A percentile compares a stretch with the other conserved stretches of the same genome.
Conservation (phyloP, 2,113 vertebrate genomes). For the Felis chaus region DNA sequence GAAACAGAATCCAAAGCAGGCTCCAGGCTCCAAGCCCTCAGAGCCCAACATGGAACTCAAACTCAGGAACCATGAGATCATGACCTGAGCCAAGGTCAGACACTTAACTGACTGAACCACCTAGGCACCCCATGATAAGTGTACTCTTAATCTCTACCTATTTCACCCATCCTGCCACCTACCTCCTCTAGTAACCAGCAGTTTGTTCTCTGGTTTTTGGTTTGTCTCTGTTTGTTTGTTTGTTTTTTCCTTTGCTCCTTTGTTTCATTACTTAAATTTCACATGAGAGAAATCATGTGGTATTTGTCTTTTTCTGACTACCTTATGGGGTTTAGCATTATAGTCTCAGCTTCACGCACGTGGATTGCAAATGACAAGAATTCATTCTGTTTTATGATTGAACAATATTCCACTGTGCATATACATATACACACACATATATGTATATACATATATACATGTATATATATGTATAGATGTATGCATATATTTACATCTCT, state of each 20-base stretch:
- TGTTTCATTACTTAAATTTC: not conserved
- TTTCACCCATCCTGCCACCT: not conserved
- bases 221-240: not conserved
- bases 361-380: not conserved
- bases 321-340: not conserved
- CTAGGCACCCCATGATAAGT: not conserved
- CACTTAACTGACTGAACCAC: too few relatives aligned
- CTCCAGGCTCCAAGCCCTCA: too few relatives aligned
- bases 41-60: too few relatives aligned
- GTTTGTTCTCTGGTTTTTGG: not conserved
- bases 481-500: not conserved
- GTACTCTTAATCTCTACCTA: not conserved
- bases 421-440: not conserved
- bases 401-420: not conserved
- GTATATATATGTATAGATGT: too few relatives aligned
- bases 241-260: not conserved
- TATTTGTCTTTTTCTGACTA: not conserved
- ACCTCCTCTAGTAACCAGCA: not conserved
- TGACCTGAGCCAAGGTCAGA: too few relatives aligned
- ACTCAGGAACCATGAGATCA: too few relatives aligned
- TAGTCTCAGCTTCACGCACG: not conserved
- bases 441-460: too few relatives aligned
- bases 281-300: not conserved
- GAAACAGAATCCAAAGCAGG: too few relatives aligned
- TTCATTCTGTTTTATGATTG: not conserved